Percentiles rank a stretch among this genome's conserved stretches.
phyloP scores from a whole-genome alignment of 1,140 invertebrate species.

The Nixonia krombeini region DNA sequence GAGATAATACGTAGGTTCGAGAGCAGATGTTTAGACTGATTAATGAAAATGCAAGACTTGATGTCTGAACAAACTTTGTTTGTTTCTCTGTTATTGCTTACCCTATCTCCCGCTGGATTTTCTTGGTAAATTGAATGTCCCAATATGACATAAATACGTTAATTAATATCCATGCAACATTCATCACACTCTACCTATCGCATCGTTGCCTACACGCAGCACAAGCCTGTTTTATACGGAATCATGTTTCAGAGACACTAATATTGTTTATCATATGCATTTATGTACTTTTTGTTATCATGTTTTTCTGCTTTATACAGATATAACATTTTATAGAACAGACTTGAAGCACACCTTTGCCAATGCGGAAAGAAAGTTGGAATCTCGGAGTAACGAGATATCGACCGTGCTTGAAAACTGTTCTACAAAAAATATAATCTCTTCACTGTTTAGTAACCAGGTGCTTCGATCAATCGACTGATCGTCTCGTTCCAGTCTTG shows the following conservation, averaged over 20 bases:
- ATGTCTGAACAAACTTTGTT: slow-evolving; percentile 67
- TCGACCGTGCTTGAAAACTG: slow-evolving; percentile 1
- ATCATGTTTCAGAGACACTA: slow-evolving; percentile 64
- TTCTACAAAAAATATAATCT: not conserved
- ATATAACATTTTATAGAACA: too few relatives aligned
- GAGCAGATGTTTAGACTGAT: slow-evolving; percentile 7
- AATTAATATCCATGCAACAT: slow-evolving; percentile 44
- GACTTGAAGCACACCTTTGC: too few relatives aligned
- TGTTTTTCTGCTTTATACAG: too few relatives aligned
- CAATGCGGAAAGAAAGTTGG: not conserved
- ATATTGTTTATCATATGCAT: too few relatives aligned
- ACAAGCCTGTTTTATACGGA: slow-evolving; percentile 65
- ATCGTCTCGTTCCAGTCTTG: too few relatives aligned
- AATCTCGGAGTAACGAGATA: too few relatives aligned
- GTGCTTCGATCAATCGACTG: too few relatives aligned
- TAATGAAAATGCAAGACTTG: slow-evolving; percentile 34
- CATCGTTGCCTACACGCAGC: slow-evolving; percentile 54
- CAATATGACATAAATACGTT: slow-evolving; percentile 60
- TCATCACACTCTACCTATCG: slow-evolving; percentile 48
- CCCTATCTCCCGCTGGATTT: slow-evolving; percentile 71
- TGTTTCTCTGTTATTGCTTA: slow-evolving; percentile 72
- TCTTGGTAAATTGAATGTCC: slow-evolving; percentile 72
- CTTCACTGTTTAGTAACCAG: not conserved
- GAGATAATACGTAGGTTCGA: slow-evolving; percentile 11
- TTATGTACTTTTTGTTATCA: too few relatives aligned